A percentile compares a stretch with the other conserved stretches of the same genome.
Evolutionary conservation across 2,113 vertebrate species (phyloP).

Genomic region (Tachysurus vachellii): DNA sequence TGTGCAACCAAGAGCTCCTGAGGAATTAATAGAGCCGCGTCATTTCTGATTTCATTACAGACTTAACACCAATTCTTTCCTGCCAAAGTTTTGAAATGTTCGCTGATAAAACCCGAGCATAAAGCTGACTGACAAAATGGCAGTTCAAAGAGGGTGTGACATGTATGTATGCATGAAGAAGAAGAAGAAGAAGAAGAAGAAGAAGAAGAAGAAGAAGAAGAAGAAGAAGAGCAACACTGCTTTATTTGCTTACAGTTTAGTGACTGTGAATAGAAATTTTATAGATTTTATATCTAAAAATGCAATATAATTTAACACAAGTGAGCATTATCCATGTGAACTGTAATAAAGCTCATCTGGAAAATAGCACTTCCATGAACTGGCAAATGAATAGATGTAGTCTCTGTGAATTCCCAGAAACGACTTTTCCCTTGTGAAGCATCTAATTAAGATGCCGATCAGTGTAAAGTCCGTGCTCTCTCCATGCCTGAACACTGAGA

Average conservation of each 20-base stretch:
- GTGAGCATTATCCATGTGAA: not conserved
- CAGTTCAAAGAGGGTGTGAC: not conserved
- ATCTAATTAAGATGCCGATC: slow-evolving; percentile 35
- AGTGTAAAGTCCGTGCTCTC: not conserved
- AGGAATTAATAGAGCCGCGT: too few relatives aligned
- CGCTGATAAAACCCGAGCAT: too few relatives aligned
- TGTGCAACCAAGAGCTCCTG: too few relatives aligned
- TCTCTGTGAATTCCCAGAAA: slow-evolving; percentile 5
- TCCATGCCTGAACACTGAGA: slow-evolving; percentile 20
- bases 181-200: not conserved
- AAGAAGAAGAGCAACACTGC: not conserved
- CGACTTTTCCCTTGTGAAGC: slow-evolving; percentile 14
- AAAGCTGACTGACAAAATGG: too few relatives aligned
- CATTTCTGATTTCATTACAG: too few relatives aligned
- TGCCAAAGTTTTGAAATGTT: too few relatives aligned
- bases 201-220: not conserved
- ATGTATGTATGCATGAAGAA: not conserved
- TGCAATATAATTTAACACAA: not conserved
- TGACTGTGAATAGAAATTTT: not conserved
- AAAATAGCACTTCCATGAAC: slow-evolving; percentile 7
- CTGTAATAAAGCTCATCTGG: not conserved
- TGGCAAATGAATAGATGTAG: slow-evolving; percentile 13
- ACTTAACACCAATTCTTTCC: too few relatives aligned
- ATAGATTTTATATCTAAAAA: not conserved
- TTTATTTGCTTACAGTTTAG: not conserved